A percentile compares a stretch with the other conserved stretches of the same genome.
Conservation (phyloP, 2,888 invertebrate genomes). For the Acleris emargana region DNA sequence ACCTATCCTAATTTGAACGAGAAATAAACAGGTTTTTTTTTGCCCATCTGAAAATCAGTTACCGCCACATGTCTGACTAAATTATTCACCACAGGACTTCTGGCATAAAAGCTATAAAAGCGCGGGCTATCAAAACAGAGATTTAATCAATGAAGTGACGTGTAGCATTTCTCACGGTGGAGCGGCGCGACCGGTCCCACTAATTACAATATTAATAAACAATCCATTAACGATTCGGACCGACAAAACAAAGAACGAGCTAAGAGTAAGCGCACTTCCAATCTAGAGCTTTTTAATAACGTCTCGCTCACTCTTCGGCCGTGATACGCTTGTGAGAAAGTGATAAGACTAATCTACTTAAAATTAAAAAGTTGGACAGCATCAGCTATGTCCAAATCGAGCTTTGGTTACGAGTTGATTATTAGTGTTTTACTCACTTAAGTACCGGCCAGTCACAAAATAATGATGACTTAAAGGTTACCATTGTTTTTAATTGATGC, state of each 20-base stretch:
- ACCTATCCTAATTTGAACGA: too few relatives aligned
- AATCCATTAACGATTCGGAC: slow-evolving; percentile 57
- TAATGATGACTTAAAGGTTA: too few relatives aligned
- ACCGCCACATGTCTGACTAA: slow-evolving; percentile 18
- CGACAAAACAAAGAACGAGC: slow-evolving; percentile 46
- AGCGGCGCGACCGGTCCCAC: slow-evolving; percentile 40
- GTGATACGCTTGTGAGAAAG: too few relatives aligned
- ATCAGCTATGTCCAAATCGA: too few relatives aligned
- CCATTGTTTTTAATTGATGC: too few relatives aligned
- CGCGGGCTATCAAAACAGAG: slow-evolving; percentile 45
- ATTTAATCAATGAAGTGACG: slow-evolving; percentile 53
- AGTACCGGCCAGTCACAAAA: too few relatives aligned
- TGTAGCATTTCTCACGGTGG: slow-evolving; percentile 49
- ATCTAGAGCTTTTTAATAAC: background rate
- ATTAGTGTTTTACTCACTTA: too few relatives aligned
- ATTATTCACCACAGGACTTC: slow-evolving; percentile 27
- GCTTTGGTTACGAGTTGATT: too few relatives aligned
- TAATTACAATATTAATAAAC: slow-evolving; percentile 70
- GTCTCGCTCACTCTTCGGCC: too few relatives aligned
- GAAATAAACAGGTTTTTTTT: slow-evolving; percentile 4
- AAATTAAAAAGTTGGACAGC: too few relatives aligned
- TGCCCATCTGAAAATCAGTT: slow-evolving; percentile 22
- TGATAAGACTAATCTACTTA: too few relatives aligned
- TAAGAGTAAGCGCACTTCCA: slow-evolving; percentile 31
- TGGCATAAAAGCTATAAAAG: slow-evolving; percentile 38